Evolutionary conservation across 2,888 invertebrate species (phyloP).

Genomic region (Dasysyrphus albostriatus): DNA sequence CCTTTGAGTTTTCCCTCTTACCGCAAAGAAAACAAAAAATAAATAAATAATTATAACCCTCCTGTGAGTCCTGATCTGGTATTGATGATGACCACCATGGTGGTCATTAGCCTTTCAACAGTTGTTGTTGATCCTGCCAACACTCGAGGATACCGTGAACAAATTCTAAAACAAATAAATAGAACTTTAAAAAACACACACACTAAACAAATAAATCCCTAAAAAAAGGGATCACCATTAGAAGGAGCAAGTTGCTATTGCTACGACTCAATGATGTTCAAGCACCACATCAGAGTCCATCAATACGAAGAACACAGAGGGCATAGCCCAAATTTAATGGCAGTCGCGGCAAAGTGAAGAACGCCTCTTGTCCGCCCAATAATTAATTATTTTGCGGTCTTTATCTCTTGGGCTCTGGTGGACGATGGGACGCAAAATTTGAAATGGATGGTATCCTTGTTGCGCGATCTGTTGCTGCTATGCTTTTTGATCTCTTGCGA

Average conservation of each 20-base stretch:
- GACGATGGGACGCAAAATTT: background rate
- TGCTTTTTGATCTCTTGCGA: conserved; percentile 67
- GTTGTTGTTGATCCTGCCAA: conserved; percentile 61
- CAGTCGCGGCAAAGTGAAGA: conserved; percentile 72
- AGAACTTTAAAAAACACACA: conserved; percentile 31
- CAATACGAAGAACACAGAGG: conserved; percentile 29
- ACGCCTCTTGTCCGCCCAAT: conserved; percentile 73
- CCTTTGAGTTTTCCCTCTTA: conserved; percentile 53
- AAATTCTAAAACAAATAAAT: conserved; percentile 66
- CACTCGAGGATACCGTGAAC: conserved; percentile 54
- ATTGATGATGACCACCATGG: conserved; percentile 53
- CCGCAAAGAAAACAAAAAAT: conserved; percentile 22
- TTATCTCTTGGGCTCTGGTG: conserved; percentile 44
- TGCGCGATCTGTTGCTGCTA: conserved; percentile 55
- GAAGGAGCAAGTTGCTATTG: conserved; percentile 16
- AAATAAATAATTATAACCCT: conserved; percentile 61
- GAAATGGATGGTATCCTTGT: conserved; percentile 56
- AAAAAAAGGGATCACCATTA: conserved; percentile 41
- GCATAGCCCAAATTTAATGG: conserved; percentile 73
- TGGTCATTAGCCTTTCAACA: conserved; percentile 75
- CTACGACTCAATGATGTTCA: conserved; percentile 1
- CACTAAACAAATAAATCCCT: conserved; percentile 45
- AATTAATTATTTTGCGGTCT: conserved; percentile 76
- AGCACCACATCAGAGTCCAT: background rate
- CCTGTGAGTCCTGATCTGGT: conserved; percentile 43